These are phyloP conservation scores for Percopsis transmontana DNA, from an alignment of 2,113 vertebrate species.

Conservation along the genomic window DNA sequence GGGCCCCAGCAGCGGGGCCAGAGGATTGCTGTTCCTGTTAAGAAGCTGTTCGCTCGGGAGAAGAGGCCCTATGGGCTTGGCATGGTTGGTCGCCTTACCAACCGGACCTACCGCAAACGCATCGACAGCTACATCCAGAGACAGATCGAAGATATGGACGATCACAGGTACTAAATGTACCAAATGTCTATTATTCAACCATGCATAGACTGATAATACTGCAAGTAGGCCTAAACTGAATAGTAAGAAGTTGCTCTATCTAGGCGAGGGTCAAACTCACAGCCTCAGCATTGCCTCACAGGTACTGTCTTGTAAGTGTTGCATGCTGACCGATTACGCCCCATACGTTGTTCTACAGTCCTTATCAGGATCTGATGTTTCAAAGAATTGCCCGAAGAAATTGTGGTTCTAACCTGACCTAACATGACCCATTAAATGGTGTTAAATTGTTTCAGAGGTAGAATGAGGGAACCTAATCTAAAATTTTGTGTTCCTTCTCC, in stretches of 20 bases:
- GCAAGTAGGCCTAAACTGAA: too few species aligned
- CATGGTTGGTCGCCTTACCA: slow-evolving; percentile 93
- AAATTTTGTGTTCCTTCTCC: background rate
- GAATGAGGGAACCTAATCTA: background rate
- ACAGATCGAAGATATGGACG: slow-evolving; percentile 98
- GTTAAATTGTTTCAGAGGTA: too few species aligned
- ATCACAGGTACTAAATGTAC: slow-evolving; percentile 88
- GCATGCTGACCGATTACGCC: too few species aligned
- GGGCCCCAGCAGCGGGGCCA: slow-evolving; percentile 84
- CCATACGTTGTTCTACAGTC: background rate
- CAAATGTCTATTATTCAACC: too few species aligned
- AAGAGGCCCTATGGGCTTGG: slow-evolving; percentile 94
- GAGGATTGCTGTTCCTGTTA: slow-evolving; percentile 88
- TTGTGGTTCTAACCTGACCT: too few species aligned
- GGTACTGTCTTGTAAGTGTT: too few species aligned
- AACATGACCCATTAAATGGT: too few species aligned
- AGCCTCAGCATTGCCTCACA: too few species aligned
- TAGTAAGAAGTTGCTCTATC: too few species aligned
- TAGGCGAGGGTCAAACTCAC: too few species aligned
- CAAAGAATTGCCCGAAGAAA: too few species aligned
- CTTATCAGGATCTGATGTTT: background rate
- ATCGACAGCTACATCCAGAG: slow-evolving; percentile 94
- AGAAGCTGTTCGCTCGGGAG: slow-evolving; percentile 92
- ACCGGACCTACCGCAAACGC: slow-evolving; percentile 94
- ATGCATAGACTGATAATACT: too few species aligned